Base-by-base conservation (phyloP, 2,113 vertebrate species). In the Zonotrichia leucophrys region DNA sequence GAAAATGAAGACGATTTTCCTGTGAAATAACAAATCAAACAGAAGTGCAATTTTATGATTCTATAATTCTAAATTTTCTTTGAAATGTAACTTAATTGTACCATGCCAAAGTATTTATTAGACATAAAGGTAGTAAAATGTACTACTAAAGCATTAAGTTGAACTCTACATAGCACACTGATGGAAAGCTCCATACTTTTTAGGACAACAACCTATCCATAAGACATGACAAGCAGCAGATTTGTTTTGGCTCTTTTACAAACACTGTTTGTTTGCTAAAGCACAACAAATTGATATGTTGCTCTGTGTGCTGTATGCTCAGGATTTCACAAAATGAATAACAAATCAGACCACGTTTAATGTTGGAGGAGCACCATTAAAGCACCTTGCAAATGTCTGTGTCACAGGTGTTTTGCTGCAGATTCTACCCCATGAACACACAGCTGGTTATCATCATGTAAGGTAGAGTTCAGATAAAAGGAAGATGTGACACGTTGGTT, bases 381-480 rank as follows among this genome's bases (percentile, higher is more conserved):
- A 90, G 24, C 53, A 44, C 66, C 76, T 78, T 52, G 69, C 44
- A 78, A 88, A 92, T 39, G n/a, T 75, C 83, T 33, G 5, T 89
- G 69, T 76, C 94, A 62, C 83, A 90, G 94, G 86, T 96, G 86
- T 87, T 93, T n/a, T 52, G 52, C 64, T 66, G n/a, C 62, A 83
- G 79, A 81, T 90, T 93, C 44, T 64, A 46, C 41, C 52, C 52
- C 1, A 24, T 78, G 90, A 92, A 66, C 73, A 67, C 25, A 60
- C 50, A 88, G 72, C 60, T 95, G 90, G 68, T 90, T 92, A 90
- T 80, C 84, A 80, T 28, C 75, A 63, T 11, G 23, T 5, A 23
- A 86, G 42, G 68, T 18, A 52, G 47, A 69, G 83, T 59, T 94
- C 88, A 86, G 73, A 69, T 68, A 35, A 87, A 83, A 88, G 41